Base-by-base conservation (phyloP, 2,888 invertebrate species). In the Perizoma flavofasciatum region DNA sequence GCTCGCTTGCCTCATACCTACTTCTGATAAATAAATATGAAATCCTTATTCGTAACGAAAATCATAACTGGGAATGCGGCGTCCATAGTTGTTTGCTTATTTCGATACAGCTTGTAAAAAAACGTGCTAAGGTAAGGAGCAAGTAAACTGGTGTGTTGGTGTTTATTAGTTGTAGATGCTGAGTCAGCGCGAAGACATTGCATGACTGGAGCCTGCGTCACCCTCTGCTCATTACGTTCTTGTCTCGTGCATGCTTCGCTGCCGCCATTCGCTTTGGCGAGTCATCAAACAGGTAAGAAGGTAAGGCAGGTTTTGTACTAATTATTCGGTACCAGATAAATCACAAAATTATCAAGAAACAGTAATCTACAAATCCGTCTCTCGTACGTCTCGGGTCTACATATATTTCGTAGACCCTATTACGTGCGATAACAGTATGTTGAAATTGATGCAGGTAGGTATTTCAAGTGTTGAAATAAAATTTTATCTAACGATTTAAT, bases 191-290 rank as follows among this genome's bases (percentile, higher is more conserved):
- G 61, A 64, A 72, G 74, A 73, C 76, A 48, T 65, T 65, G 71
- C 77, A 75, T 77, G 81, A 77, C 77, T 78, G 73, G 64, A 67
- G 68, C 74, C 81, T 73, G 75, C 79, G 83, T 83, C 82, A 83
- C 77, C 78, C 76, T 79, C 67, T 67, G 74, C 75, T 81, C 81
- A 83, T 83, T 83, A 82, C 77, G 77, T 74, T 75, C 75, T 78
- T 79, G 75, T 79, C 79, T 65, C 65, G 62, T 63, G 65, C 76
- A 75, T 68, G 71, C 74, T 69, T 70, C 57, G 63, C 67, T 68
- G 58, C 55, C 61, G 33, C 49, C 54, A 45, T 55, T 62, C 56
- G 49, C 43, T 66, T 59, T 60, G 61, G 61, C 52, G 55, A 59
- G 22, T 63, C 63, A 55, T 62, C 59, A 59, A 61, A 65, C 61